A percentile compares a stretch with the other conserved stretches of the same genome.
phyloP scores from a whole-genome alignment of 2,888 invertebrate species.

The Limenitis camilla region DNA sequence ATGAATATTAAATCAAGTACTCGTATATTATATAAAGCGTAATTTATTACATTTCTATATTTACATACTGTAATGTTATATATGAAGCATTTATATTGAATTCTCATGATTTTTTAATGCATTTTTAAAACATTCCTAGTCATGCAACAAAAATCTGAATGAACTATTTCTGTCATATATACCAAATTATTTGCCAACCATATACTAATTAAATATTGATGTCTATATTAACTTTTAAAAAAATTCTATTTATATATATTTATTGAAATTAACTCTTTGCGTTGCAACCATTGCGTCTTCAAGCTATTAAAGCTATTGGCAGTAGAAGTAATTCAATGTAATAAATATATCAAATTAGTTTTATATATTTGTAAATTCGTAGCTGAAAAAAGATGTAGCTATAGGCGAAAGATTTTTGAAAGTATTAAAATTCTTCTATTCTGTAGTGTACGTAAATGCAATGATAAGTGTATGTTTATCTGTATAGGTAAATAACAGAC shows the following conservation, averaged over 20 bases:
- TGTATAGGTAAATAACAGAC: conserved; percentile 66
- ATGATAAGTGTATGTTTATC: conserved; percentile 46
- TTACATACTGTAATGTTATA: too few species aligned
- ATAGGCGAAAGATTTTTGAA: conserved; percentile 13
- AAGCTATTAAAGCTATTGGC: conserved; percentile 5
- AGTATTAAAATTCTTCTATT: conserved; percentile 22
- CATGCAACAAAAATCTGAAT: conserved; percentile 11
- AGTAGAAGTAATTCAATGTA: conserved; percentile 8
- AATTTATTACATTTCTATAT: too few species aligned
- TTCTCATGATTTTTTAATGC: conserved; percentile 2
- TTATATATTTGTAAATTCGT: conserved; percentile 52
- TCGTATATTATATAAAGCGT: too few species aligned
- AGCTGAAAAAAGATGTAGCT: conserved; percentile 25
- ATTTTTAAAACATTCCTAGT: conserved; percentile 46
- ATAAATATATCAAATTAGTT: conserved; percentile 27
- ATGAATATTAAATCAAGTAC: too few species aligned
- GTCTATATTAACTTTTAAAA: too few species aligned
- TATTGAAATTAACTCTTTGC: too few species aligned
- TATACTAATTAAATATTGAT: too few species aligned
- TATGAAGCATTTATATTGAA: background rate
- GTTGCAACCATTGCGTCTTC: too few species aligned
- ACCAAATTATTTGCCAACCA: too few species aligned
- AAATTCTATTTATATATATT: too few species aligned
- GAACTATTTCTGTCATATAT: conserved; percentile 17
- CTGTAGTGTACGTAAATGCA: conserved; percentile 23